Evolutionary conservation across 2,888 invertebrate species (phyloP).

Genomic region (Lepidonotus clava): DNA sequence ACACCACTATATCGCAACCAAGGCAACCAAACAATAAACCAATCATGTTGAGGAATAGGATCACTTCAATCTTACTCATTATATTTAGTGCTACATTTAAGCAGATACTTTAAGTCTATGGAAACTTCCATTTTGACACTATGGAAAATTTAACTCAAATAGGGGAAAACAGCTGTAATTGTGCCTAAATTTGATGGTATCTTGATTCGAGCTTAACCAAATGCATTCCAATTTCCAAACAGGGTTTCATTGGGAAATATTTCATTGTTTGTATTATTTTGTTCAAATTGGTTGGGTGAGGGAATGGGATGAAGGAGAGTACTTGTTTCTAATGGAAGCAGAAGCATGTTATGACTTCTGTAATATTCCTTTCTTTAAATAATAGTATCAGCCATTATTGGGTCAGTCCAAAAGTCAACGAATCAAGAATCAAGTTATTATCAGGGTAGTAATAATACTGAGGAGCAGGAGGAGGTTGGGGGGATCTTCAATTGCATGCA

Average conservation of each 20-base stretch:
- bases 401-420: not conserved
- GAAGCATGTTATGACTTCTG: not conserved
- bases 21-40: conserved; percentile 28
- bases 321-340: conserved; percentile 3
- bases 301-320: not conserved
- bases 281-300: too few relatives aligned
- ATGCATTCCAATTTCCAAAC: not conserved
- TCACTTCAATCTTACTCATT: not conserved
- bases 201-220: not conserved
- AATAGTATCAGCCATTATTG: conserved; percentile 15
- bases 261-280: too few relatives aligned
- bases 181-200: not conserved
- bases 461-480: too few relatives aligned
- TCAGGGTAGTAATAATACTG: too few relatives aligned
- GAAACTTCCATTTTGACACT: too few relatives aligned
- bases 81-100: too few relatives aligned
- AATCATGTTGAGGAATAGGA: not conserved
- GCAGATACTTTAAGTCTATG: too few relatives aligned
- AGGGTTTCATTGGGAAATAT: too few relatives aligned
- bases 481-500: conserved; percentile 20
- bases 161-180: not conserved
- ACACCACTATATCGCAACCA: conserved; percentile 42
- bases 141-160: not conserved
- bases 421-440: not conserved
- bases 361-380: not conserved